Evolutionary conservation across 2,888 invertebrate genomes (phyloP).

Genomic region (Microlaimidae sp.): DNA sequence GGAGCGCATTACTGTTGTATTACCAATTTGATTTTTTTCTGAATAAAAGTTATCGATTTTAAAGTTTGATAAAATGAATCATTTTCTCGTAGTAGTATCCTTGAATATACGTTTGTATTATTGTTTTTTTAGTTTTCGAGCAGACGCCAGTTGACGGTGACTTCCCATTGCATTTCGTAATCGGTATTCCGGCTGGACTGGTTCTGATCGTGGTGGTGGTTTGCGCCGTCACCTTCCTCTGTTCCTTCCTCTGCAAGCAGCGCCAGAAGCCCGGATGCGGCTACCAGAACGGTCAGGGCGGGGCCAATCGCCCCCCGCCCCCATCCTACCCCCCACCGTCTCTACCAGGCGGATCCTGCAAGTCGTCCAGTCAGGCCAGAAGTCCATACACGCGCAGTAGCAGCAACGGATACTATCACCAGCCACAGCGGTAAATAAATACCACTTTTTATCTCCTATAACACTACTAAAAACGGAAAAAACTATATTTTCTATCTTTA

Average conservation of each 20-base stretch:
- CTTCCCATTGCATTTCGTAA: constrained; percentile 14
- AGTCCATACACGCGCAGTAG: neutral
- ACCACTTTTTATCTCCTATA: no score
- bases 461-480: no score
- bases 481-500: no score
- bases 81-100: no score
- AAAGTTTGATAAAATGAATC: no score
- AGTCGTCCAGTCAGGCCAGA: neutral
- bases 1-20: no score
- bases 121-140: neutral
- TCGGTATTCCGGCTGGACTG: constrained; percentile 13
- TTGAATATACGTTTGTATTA: neutral
- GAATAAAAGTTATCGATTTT: no score
- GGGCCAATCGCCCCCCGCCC: neutral
- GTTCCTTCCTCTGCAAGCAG: constrained; percentile 11
- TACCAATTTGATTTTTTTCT: no score
- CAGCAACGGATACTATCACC: neutral
- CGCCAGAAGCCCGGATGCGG: constrained; percentile 5
- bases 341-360: neutral
- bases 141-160: neutral
- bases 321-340: constrained; percentile 3
- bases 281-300: neutral
- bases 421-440: no score
- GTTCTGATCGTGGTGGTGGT: constrained; percentile 11
- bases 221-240: constrained; percentile 13